These are phyloP conservation scores for Catharus bicknelli DNA, from an alignment of 2,113 vertebrate genomes.

Conservation along the genomic window DNA sequence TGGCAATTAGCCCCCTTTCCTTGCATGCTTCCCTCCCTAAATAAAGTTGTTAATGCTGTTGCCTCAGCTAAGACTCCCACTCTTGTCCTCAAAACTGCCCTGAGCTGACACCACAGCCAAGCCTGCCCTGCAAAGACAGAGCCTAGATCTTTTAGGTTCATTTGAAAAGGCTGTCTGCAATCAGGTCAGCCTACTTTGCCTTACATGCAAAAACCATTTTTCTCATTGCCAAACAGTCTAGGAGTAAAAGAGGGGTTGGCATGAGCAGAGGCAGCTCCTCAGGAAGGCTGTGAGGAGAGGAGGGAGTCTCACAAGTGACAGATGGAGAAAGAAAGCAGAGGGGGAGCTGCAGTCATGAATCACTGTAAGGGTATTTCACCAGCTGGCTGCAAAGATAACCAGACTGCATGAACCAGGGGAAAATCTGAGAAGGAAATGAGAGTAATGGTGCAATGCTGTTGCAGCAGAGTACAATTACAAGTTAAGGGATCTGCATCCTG, in stretches of 20 bases:
- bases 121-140: background rate
- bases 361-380: slow-evolving; percentile 26
- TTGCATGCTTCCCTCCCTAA: background rate
- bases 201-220: background rate
- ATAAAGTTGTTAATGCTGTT: background rate
- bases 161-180: background rate
- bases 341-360: slow-evolving; percentile 6
- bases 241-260: background rate
- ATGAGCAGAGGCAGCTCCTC: background rate
- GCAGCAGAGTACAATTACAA: background rate
- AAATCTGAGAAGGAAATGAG: slow-evolving; percentile 28
- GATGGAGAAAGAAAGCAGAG: slow-evolving; percentile 35
- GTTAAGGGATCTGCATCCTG: background rate
- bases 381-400: slow-evolving; percentile 35
- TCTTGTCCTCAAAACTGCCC: background rate
- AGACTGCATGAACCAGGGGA: background rate
- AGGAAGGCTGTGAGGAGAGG: background rate
- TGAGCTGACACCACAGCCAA: background rate
- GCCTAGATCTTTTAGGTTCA: background rate
- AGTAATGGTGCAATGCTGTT: background rate
- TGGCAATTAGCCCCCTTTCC: background rate
- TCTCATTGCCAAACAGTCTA: background rate
- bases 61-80: background rate
- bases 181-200: background rate
- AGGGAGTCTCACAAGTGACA: slow-evolving; percentile 20